Evolutionary conservation across 2,888 invertebrate genomes (phyloP).

Genomic region (Ectemnius continuus): DNA sequence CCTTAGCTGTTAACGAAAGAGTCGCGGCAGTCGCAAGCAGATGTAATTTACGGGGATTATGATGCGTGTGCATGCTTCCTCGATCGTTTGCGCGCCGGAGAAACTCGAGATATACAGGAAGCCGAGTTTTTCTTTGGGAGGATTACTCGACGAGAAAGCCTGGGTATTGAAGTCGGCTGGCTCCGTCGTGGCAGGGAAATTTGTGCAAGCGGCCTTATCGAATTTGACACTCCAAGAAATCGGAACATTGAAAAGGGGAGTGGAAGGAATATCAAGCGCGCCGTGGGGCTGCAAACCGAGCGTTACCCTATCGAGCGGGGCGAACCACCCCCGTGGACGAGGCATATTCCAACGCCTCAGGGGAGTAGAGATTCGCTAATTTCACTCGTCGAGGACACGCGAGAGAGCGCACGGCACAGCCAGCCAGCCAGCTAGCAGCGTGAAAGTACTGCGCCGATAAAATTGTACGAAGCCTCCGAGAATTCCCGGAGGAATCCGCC

Average conservation of each 20-base stretch:
- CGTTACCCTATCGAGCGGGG: slow-evolving; percentile 39
- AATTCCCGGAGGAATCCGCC: slow-evolving; percentile 49
- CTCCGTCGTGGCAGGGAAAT: slow-evolving; percentile 29
- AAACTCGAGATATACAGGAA: too few relatives aligned
- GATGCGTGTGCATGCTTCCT: too few relatives aligned
- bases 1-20: too few relatives aligned
- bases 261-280: slow-evolving; percentile 52
- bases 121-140: too few relatives aligned
- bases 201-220: slow-evolving; percentile 67
- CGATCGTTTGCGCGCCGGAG: too few relatives aligned
- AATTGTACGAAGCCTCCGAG: slow-evolving; percentile 45
- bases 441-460: slow-evolving; percentile 52
- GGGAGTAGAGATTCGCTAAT: slow-evolving; percentile 74
- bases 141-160: too few relatives aligned
- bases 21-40: too few relatives aligned
- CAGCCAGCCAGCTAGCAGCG: too few relatives aligned
- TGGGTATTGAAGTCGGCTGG: slow-evolving; percentile 20
- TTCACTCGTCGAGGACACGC: slow-evolving; percentile 66
- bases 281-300: slow-evolving; percentile 14
- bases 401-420: slow-evolving; percentile 25
- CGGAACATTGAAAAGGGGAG: slow-evolving; percentile 76
- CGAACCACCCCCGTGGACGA: slow-evolving; percentile 46
- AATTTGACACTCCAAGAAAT: slow-evolving; percentile 78
- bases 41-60: too few relatives aligned
- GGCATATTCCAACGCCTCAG: slow-evolving; percentile 61